A percentile compares a stretch with the other conserved stretches of the same genome.
These are phyloP conservation scores for Cydia fagiglandana DNA, from an alignment of 1,140 invertebrate genomes.

Conservation along the genomic window DNA sequence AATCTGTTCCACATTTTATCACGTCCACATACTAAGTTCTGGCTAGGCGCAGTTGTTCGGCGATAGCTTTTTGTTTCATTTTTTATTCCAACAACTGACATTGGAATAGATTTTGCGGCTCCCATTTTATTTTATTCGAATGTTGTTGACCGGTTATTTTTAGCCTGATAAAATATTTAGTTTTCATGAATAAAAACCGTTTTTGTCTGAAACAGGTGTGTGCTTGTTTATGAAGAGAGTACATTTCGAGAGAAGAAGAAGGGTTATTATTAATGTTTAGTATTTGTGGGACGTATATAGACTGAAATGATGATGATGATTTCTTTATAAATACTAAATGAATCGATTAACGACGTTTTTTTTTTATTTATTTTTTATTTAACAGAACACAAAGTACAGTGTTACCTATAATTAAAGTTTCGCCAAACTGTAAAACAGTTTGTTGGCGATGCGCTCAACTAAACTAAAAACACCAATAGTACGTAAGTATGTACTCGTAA, in stretches of 20 bases:
- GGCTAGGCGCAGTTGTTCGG: background rate
- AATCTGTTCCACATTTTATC: background rate
- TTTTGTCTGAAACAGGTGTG: background rate
- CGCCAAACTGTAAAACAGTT: no score
- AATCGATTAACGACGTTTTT: no score
- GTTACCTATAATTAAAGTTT: no score
- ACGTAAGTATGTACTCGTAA: no score
- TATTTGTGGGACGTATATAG: no score
- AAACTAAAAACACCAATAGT: no score
- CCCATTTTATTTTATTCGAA: background rate
- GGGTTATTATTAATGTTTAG: background rate
- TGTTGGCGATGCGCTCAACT: no score
- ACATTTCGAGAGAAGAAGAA: background rate
- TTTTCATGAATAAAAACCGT: slow-evolving; percentile 14
- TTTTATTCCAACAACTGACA: slow-evolving; percentile 20
- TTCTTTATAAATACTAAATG: no score
- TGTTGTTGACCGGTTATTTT: background rate
- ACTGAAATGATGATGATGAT: no score
- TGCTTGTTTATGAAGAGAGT: background rate
- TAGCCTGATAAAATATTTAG: background rate
- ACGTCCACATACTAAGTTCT: background rate
- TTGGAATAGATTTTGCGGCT: slow-evolving; percentile 28
- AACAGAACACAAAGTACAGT: no score
- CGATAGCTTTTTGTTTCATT: slow-evolving; percentile 2
- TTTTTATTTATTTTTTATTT: no score